These are phyloP conservation scores for Okapia johnstoni DNA, from an alignment of 2,113 vertebrate species.

Conservation along the genomic window DNA sequence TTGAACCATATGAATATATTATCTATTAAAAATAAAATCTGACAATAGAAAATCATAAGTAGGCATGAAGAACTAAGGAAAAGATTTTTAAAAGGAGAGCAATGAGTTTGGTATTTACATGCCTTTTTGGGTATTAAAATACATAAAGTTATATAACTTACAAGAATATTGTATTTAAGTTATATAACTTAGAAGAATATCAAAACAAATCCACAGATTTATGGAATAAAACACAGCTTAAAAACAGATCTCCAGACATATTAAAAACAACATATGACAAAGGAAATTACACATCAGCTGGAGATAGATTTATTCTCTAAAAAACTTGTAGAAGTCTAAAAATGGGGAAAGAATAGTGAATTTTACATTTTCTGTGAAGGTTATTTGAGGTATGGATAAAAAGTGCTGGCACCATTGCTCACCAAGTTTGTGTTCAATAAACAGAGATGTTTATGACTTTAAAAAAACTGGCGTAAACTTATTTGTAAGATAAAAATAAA, in stretches of 20 bases:
- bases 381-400: background rate
- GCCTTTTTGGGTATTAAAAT: background rate
- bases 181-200: background rate
- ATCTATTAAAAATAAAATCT: background rate
- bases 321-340: background rate
- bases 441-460: background rate
- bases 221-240: background rate
- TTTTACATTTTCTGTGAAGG: background rate
- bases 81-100: background rate
- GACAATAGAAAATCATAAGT: background rate
- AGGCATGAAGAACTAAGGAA: background rate
- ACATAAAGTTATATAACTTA: background rate
- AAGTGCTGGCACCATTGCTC: background rate
- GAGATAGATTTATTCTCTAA: background rate
- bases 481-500: slow-evolving; percentile 26
- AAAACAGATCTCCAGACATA: background rate
- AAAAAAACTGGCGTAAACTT: background rate
- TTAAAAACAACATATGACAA: background rate
- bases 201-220: background rate
- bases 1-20: background rate
- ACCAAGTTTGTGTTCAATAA: background rate
- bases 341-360: background rate
- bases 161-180: background rate
- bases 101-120: background rate
- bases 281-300: background rate